Evolutionary conservation across 2,888 invertebrate genomes (phyloP).

Genomic region (Drosophila yooni): DNA sequence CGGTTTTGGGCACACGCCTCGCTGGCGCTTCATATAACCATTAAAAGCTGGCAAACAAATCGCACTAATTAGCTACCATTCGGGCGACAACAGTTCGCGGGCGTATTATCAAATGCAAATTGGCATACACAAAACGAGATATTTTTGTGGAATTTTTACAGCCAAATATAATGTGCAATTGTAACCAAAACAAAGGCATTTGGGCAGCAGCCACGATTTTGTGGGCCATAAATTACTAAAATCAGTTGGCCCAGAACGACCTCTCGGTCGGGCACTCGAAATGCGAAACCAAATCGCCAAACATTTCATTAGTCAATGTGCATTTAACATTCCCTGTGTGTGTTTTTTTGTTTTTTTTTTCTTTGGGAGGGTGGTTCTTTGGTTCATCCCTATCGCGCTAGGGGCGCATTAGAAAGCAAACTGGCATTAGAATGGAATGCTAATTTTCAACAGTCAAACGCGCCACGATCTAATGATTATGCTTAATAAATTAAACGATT

Average conservation of each 20-base stretch:
- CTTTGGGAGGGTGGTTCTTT: constrained; percentile 22
- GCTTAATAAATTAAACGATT: constrained; percentile 78
- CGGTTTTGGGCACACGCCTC: constrained; percentile 33
- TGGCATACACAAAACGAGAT: constrained; percentile 45
- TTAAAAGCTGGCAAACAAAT: constrained; percentile 70
- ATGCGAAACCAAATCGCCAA: constrained; percentile 29
- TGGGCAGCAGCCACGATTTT: constrained; percentile 41
- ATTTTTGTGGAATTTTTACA: constrained; percentile 40
- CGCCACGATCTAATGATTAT: constrained; percentile 64
- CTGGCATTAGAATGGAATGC: constrained; percentile 73
- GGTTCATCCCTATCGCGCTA: constrained; percentile 2
- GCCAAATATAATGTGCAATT: constrained; percentile 35
- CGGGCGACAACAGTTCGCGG: constrained; percentile 61
- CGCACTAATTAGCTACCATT: constrained; percentile 67
- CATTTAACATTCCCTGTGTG: constrained; percentile 43
- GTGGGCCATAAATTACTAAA: constrained; percentile 81
- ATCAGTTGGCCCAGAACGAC: constrained; percentile 83
- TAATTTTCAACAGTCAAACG: constrained; percentile 67
- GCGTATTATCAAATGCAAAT: constrained; percentile 74
- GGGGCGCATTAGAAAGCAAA: constrained; percentile 21
- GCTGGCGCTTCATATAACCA: constrained; percentile 34
- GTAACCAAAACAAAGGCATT: constrained; percentile 21
- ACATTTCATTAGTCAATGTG: constrained; percentile 73
- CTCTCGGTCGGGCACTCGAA: constrained; percentile 58
- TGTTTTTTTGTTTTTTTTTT: not conserved